Base-by-base conservation (phyloP, 2,888 invertebrate species). In the Chalcosyrphus nemorum region DNA sequence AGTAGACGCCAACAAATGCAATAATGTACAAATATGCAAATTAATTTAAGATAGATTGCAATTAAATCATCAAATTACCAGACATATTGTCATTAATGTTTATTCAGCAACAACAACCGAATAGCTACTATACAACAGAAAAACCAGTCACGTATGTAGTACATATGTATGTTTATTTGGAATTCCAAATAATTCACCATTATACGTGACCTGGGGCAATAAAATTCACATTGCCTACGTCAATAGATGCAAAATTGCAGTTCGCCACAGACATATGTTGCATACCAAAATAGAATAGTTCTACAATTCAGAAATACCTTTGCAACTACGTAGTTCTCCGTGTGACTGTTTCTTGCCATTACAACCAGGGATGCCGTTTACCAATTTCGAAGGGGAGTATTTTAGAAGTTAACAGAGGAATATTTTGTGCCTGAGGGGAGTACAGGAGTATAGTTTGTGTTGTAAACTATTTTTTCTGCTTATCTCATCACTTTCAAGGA, bases 131-230 rank as follows among this genome's bases (percentile, higher is more conserved):
- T n/a, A n/a, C n/a, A n/a, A n/a, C n/a, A n/a, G n/a, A n/a, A n/a
- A 66, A 52, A 17, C 35, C 47, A 50, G 21, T 65, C 65, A 65
- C 65, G 65, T 32, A 47, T 11, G 11, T 35, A 35, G 29, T 29
- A 27, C 27, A 27, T 27, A 27, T 3, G 27, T 27, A 27, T 5
- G 5, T 24, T 4, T 50, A 24, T 21, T 24, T 50, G 21, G 17
- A 35, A 65, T 50, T 47, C 38, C 47, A 4, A n/a, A n/a, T 32
- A 63, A 38, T 13, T 5, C 38, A 5, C 13, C 21, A 32, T n/a
- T 24, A 35, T 68, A 68, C 66, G 66, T 68, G 66, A 68, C 66
- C 66, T 68, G 54, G 54, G 66, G 13, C 29, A 68, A 68, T 54
- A 54, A 68, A 54, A 41, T 29, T 19, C n/a, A 27, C 17, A 29